A percentile compares a stretch with the other conserved stretches of the same genome.
Conservation (phyloP, 2,797 vertebrate genomes). For the Rallus crepitans region DNA sequence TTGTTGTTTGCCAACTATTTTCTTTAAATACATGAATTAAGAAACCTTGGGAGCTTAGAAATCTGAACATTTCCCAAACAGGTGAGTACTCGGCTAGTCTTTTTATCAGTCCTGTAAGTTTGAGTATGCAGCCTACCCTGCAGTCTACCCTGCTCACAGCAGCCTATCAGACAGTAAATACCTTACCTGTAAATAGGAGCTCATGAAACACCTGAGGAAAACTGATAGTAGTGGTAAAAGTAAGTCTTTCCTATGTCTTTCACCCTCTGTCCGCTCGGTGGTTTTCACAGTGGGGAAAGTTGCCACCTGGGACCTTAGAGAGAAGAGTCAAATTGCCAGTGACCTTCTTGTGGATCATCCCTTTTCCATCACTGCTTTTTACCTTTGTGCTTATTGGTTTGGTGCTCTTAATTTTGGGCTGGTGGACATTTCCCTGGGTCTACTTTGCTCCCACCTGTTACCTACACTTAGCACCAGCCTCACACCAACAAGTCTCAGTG, state of each 20-base stretch:
- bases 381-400: neutral
- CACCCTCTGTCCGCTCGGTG: neutral
- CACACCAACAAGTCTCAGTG: neutral
- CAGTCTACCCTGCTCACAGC: neutral
- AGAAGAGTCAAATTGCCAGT: neutral
- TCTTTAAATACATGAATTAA: slow-evolving; percentile 15
- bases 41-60: slow-evolving; percentile 2
- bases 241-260: neutral
- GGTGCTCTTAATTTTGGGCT: neutral
- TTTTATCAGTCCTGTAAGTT: neutral
- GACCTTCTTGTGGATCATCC: neutral
- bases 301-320: neutral
- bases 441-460: neutral
- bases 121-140: neutral
- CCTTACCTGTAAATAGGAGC: neutral
- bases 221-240: neutral
- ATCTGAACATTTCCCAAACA: slow-evolving; percentile 32
- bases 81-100: neutral
- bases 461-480: neutral
- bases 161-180: neutral
- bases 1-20: neutral
- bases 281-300: neutral
- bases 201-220: neutral
- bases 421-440: neutral
- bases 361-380: neutral